Conservation (phyloP, 2,888 invertebrate genomes). For the Peribatodes rhomboidaria region DNA sequence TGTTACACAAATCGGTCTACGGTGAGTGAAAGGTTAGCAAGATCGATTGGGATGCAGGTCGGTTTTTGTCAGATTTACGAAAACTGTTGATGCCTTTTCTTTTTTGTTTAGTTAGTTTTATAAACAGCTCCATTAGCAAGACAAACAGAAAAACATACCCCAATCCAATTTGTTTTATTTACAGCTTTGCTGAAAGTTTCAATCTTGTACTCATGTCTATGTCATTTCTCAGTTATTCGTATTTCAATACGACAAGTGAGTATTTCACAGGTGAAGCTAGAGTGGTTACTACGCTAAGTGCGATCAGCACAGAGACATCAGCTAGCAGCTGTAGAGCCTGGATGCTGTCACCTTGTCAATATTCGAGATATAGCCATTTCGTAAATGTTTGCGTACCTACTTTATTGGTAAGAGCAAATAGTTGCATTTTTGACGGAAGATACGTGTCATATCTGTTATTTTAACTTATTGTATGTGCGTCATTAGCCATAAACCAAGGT, state of each 20-base stretch:
- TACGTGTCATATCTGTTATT: too few species aligned
- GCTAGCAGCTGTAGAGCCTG: not conserved
- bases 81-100: slow-evolving; percentile 18
- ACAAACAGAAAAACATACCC: too few species aligned
- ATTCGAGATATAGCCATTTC: slow-evolving; percentile 1
- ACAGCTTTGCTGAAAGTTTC: too few species aligned
- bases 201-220: too few species aligned
- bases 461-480: not conserved
- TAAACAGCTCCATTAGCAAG: not conserved
- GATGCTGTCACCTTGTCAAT: not conserved
- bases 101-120: not conserved
- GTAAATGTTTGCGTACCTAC: not conserved
- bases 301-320: slow-evolving; percentile 4
- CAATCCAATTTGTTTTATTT: too few species aligned
- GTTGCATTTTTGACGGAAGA: too few species aligned
- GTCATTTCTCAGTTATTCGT: too few species aligned
- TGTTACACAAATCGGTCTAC: slow-evolving; percentile 57
- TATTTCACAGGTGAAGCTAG: not conserved
- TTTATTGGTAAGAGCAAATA: too few species aligned
- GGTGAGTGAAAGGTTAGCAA: slow-evolving; percentile 56
- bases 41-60: slow-evolving; percentile 39
- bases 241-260: not conserved
- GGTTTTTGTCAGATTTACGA: slow-evolving; percentile 31
- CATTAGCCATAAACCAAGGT: too few species aligned
- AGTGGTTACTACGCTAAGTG: slow-evolving; percentile 14